Conservation (phyloP, 2,113 vertebrate genomes). For the Globicephala melas region DNA sequence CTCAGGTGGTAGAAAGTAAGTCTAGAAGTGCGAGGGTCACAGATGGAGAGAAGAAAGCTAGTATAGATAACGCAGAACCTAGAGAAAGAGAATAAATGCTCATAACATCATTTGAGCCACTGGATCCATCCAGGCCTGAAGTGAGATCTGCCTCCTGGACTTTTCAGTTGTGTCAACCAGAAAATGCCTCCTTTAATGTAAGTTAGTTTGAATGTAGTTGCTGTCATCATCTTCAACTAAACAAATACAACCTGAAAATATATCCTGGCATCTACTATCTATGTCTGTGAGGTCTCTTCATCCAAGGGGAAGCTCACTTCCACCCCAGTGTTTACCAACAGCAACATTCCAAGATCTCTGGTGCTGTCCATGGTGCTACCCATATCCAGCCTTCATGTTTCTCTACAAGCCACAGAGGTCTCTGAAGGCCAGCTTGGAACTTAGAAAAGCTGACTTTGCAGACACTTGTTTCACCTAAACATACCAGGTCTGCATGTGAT, state of each 20-base stretch:
- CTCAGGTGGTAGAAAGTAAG: not conserved
- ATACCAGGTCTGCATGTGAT: not conserved
- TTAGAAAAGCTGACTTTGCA: not conserved
- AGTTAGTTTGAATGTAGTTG: not conserved
- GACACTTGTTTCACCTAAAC: not conserved
- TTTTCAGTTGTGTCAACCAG: not conserved
- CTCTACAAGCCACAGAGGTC: not conserved
- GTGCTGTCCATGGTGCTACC: not conserved
- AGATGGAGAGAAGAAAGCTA: not conserved
- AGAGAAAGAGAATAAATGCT: not conserved
- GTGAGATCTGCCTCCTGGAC: not conserved
- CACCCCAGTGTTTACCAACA: not conserved
- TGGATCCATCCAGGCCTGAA: not conserved
- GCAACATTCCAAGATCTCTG: not conserved
- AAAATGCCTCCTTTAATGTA: not conserved
- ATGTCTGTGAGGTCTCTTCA: not conserved
- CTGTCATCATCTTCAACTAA: not conserved
- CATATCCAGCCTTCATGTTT: not conserved
- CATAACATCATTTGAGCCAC: not conserved
- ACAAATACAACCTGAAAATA: not conserved
- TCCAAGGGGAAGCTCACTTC: not conserved
- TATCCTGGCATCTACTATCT: not conserved
- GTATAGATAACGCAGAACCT: not conserved
- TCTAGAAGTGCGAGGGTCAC: not conserved
- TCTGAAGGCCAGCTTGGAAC: not conserved